Base-by-base conservation (phyloP, 1,140 invertebrate species). In the Ruditapes philippinarum region DNA sequence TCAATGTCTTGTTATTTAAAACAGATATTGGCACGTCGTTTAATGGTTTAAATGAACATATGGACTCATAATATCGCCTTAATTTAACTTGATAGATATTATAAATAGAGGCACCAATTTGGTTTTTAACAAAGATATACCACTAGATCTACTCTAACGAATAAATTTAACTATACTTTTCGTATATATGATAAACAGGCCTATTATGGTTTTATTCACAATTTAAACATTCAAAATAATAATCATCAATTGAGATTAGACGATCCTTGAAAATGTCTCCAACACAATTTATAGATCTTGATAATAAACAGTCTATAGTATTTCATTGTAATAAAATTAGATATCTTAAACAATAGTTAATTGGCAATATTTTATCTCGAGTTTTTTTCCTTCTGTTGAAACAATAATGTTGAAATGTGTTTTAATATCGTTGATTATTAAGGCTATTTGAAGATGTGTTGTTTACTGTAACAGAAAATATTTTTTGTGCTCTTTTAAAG, bases 11-110 rank as follows among this genome's bases (percentile, higher is more conserved):
- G 74, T 31, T 49, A 78, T 78, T 78, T 33, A 76, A 54, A 78
- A 28, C 7, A 54, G 45, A 22, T 78, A 78, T 78, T 78, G 45
- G 19, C 45, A 36, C 33, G 74, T 78, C 33, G 1, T 51, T 74
- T 57, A 51, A 78, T 78, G 36, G 31, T 51, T 38, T 51, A 78
- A 78, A 78, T 51, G 73, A 76, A 76, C 11, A 76, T 54, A 78
- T 36, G 74, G 54, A 78, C 33, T 76, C 45, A 54, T 28, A 57
- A 54, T 36, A 78, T 78, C 7, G 3, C 25, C 74, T 78, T 36
- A 78, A 78, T 36, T 78, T 74, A 78, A 14, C 28, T 78, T 57
- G 19, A 78, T 51, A 1, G 28, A 51, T 78, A n/a, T n/a, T n/a
- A n/a, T 31, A 78, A 49, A 49, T 2, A 31, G 70, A 74, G 42